Evolutionary conservation across 1,140 invertebrate genomes (phyloP).

Genomic region (Epicauta chinensis): DNA sequence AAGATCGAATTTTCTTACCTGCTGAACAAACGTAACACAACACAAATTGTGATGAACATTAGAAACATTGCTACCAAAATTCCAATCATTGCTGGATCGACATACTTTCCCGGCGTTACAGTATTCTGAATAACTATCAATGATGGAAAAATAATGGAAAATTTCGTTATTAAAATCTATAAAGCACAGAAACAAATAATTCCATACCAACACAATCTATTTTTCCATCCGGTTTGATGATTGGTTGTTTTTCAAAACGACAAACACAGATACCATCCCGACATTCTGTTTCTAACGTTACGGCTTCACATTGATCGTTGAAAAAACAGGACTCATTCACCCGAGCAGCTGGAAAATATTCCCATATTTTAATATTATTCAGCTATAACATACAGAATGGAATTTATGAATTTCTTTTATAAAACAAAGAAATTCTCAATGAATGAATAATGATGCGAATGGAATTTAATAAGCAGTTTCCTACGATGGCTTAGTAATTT

Average conservation of each 20-base stretch:
- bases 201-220: slow-evolving; percentile 64
- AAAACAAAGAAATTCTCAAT: background rate
- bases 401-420: no score
- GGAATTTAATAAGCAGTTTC: background rate
- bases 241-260: slow-evolving; percentile 65
- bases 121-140: slow-evolving; percentile 45
- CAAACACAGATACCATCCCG: slow-evolving; percentile 68
- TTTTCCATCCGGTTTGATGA: slow-evolving; percentile 57
- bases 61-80: slow-evolving; percentile 83
- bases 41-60: slow-evolving; percentile 92
- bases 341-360: slow-evolving; percentile 57
- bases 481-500: background rate
- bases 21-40: slow-evolving; percentile 87
- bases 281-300: slow-evolving; percentile 65
- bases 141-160: no score
- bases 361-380: background rate
- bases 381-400: no score
- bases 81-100: slow-evolving; percentile 85
- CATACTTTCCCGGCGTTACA: slow-evolving; percentile 49
- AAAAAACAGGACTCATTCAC: slow-evolving; percentile 76
- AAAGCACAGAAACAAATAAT: no score
- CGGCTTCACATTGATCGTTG: slow-evolving; percentile 71
- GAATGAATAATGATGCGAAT: background rate
- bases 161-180: no score
- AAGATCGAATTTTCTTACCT: slow-evolving; percentile 72